Evolutionary conservation across 2,113 vertebrate genomes (phyloP), one percentile per base, ranked within the genome.

Genomic region (Macquaria ambigua): DNA sequence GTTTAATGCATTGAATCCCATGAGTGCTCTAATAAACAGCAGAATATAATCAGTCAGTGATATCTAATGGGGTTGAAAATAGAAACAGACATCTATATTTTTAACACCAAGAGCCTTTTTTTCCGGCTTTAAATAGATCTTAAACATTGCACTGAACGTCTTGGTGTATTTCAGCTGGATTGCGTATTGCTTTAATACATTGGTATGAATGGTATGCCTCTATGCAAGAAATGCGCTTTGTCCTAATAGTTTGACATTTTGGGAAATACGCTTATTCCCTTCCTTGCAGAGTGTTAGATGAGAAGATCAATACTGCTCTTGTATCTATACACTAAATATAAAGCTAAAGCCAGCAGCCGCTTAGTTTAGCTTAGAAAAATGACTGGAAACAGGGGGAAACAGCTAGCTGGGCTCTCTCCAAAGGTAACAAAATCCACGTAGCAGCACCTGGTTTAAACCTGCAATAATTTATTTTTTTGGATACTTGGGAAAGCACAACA

Each of bases 11-110:
- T 92, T 96, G 96, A 96, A 95, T 97, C 96, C 96, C 97, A 93
- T 88, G 97, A 97, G 96, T 95, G 96, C 93, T 96, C 96, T 95
- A 95, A 96, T 95, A 96, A 97, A 97, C 96, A 96, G 95, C 95
- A 96, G 95, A 96, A 96, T 93, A 94, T 96, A 96, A 97, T 96
- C 96, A 97, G 96, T 96, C 96, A 96, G 96, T 94, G 94, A 94
- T 93, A 95, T 95, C 95, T 96, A 97, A 96, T 95, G 95, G 96
- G 96, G 95, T 93, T 96, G 96, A 96, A 96, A 95, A 94, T 94
- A 89, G 89, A 94, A 84, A 88, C 71, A 85, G 89, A 89, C 87
- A 39, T 88, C 82, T 85, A 71, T 59, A 83, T 88, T 87, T 81
- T 48, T 37, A 39, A 39, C 56, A 64, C 23, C n/a, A n/a, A 34